Evolutionary conservation across 2,888 invertebrate species (phyloP), one percentile per base, ranked within the genome.

Genomic region (Mycalesis mineus): DNA sequence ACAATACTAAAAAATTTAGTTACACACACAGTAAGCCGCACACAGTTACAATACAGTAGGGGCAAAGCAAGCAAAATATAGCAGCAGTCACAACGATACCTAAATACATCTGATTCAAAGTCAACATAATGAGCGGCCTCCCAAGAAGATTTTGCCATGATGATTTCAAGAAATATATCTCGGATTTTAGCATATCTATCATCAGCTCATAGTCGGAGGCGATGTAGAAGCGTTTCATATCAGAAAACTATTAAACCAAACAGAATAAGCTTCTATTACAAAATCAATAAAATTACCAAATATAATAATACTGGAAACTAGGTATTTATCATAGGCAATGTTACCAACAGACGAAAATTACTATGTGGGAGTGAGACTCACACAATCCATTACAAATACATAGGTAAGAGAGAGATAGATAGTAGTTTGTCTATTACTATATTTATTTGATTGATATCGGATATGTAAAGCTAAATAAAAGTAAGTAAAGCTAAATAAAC

Each of bases 111-210:
- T 94, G 94, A 92, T 95, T 94, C 91, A 96, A 92, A 81, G 94
- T 94, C 92, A 98, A 93, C 69, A 97, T 96, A 84, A 98, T 96
- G 79, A 97, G 93, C 64, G 99, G 99, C 74, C 99, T 93, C 75
- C 99, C 99, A 80, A 98, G 93, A 91, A 97, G 96, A 90, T 96
- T 96, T 91, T 97, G 97, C 99, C 99, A 99, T 88, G 97, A 97
- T 74, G 96, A 96, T 92, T 98, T 98, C 91, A 98, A 94, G 93
- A 98, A 98, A 92, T 97, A 96, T 80, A 98, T 95, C 92, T 98
- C 98, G 73, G 96, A 96, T 92, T 97, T 97, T 91, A 98, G 95
- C 85, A 96, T 96, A 92, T 99, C 98, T 82, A 98, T 95, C 95
- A 98, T 95, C 91, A 99, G 94, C 89, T 98, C 97, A 90, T 96